Conservation (phyloP, 2,113 vertebrate genomes). For the Platysternon megacephalum region DNA sequence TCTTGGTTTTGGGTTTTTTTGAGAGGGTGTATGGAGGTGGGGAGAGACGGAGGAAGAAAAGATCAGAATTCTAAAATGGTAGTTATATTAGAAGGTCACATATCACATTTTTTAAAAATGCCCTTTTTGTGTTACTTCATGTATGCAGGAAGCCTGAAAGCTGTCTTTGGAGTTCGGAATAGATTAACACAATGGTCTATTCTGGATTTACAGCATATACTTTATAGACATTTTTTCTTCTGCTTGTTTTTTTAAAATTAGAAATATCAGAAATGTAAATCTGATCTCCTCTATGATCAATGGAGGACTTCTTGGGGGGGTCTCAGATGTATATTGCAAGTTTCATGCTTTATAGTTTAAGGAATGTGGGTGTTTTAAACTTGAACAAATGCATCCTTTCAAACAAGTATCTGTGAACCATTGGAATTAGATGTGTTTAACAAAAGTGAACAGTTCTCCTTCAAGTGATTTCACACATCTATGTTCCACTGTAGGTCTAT, state of each 20-base stretch:
- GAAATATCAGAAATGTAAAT: neutral
- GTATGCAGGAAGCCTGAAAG: neutral
- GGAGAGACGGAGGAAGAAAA: neutral
- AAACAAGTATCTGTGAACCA: neutral
- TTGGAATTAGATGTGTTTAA: neutral
- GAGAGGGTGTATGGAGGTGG: neutral
- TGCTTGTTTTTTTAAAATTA: neutral
- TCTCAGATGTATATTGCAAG: neutral
- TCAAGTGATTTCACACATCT: neutral
- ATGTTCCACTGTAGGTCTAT: neutral
- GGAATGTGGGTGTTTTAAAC: neutral
- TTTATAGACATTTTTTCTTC: neutral
- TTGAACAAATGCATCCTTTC: neutral
- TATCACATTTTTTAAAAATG: neutral
- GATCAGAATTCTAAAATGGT: neutral
- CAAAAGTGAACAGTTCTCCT: neutral
- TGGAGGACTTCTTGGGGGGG: neutral
- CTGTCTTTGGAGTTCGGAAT: too few relatives aligned
- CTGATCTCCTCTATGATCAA: neutral
- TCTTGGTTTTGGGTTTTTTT: neutral
- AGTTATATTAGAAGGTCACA: neutral
- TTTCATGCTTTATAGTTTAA: neutral
- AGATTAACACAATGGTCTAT: too few relatives aligned
- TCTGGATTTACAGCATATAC: too few relatives aligned
- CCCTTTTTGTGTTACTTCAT: neutral